Conservation (phyloP, 37 sponge, comb jelly and placozoan species). For the Cladorhizidae sp. region DNA sequence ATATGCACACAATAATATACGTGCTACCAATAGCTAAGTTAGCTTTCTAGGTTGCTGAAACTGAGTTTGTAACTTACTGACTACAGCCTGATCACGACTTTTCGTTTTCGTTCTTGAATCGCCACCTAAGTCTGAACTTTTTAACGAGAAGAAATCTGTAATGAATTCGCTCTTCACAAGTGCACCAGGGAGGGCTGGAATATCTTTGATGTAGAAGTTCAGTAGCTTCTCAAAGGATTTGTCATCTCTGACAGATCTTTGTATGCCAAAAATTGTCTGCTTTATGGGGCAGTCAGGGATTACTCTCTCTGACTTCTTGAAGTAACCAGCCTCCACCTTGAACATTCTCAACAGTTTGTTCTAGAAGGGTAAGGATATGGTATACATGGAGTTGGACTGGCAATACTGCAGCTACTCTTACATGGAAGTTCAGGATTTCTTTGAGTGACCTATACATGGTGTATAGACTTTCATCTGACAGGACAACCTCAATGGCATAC, state of each 20-base stretch:
- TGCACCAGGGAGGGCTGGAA: constrained; percentile 44
- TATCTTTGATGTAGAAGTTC: constrained; percentile 55
- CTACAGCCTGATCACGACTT: neutral
- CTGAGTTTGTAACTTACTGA: constrained; percentile 6
- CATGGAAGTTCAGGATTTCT: constrained; percentile 47
- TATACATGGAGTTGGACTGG: too few species aligned
- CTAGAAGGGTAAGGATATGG: constrained; percentile 2
- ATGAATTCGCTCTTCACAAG: constrained; percentile 52
- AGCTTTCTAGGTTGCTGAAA: neutral
- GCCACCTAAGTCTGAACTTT: constrained; percentile 29
- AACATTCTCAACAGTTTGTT: constrained; percentile 23
- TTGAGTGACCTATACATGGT: constrained; percentile 51
- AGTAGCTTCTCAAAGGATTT: constrained; percentile 40
- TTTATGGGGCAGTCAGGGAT: constrained; percentile 66
- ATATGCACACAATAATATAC: too few species aligned
- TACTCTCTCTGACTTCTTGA: constrained; percentile 44
- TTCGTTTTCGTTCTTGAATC: neutral
- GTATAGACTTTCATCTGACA: constrained; percentile 71
- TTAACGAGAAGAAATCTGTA: constrained; percentile 41
- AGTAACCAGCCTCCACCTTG: constrained; percentile 64
- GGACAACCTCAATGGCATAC: constrained; percentile 56
- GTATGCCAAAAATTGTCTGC: constrained; percentile 59
- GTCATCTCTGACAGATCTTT: constrained; percentile 34
- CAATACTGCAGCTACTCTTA: too few species aligned
- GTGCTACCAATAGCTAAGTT: too few species aligned